Percentiles rank a stretch among this genome's conserved stretches.
These are phyloP conservation scores for Campylorhamphus procurvoides DNA, from an alignment of 2,113 vertebrate genomes.

Conservation along the genomic window DNA sequence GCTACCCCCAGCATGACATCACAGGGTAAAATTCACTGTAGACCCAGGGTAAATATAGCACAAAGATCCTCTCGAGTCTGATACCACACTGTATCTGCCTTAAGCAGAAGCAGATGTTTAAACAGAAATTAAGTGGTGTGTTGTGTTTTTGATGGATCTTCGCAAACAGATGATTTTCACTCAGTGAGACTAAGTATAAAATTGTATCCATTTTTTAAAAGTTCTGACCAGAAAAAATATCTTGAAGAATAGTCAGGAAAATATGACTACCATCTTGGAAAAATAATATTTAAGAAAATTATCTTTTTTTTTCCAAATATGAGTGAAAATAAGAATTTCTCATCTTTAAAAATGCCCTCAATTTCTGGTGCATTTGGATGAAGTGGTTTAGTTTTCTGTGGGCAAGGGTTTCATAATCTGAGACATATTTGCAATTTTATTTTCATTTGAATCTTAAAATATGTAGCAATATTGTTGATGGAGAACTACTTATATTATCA, in stretches of 20 bases:
- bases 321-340: neutral
- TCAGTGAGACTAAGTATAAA: neutral
- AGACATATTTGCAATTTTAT: neutral
- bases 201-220: neutral
- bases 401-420: neutral
- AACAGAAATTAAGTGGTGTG: neutral
- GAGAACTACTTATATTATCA: slow-evolving; percentile 15
- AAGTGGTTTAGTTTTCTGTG: neutral
- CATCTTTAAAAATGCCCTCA: neutral
- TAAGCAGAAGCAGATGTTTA: neutral
- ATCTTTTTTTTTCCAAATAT: neutral
- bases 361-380: neutral
- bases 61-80: neutral
- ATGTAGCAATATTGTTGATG: neutral
- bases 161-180: neutral
- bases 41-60: neutral
- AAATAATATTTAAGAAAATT: neutral
- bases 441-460: slow-evolving; percentile 4
- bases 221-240: neutral
- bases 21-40: neutral
- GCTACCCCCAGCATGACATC: neutral
- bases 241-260: neutral
- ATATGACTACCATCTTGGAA: neutral
- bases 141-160: neutral
- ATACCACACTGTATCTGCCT: neutral